phyloP scores from a whole-genome alignment of 2,113 vertebrate species.

The Balaeniceps rex region DNA sequence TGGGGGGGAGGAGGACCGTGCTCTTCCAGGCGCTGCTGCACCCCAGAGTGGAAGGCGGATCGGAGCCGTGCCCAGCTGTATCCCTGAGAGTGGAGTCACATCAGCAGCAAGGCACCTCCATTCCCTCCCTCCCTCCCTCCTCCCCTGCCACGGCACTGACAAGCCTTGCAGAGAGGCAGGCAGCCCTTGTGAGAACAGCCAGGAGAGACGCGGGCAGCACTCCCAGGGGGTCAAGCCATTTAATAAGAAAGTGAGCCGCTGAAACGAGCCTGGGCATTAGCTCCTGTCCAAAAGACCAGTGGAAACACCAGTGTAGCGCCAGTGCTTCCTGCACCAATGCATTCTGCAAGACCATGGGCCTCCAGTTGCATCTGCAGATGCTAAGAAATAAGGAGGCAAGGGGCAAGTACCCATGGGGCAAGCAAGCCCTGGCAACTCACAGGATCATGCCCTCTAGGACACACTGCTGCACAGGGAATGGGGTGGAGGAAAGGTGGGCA shows the following conservation, averaged over 20 bases:
- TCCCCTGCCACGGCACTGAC: neutral
- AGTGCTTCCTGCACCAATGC: neutral
- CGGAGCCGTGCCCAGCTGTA: neutral
- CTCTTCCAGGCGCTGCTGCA: neutral
- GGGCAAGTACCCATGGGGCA: neutral
- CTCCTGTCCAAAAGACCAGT: neutral
- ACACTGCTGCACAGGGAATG: neutral
- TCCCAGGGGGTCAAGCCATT: neutral
- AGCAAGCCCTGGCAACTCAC: neutral
- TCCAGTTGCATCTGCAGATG: neutral
- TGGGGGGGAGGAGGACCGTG: neutral
- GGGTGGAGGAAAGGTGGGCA: neutral
- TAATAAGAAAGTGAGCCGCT: neutral
- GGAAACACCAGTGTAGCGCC: neutral
- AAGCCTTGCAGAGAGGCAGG: neutral
- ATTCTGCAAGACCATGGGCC: neutral
- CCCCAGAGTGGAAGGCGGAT: accelerated
- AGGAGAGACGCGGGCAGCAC: neutral
- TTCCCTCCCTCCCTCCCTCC: neutral
- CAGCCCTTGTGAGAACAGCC: neutral
- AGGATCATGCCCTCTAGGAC: neutral
- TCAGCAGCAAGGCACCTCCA: neutral
- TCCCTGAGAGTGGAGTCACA: neutral
- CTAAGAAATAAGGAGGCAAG: neutral
- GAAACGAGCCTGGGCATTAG: neutral